A percentile compares a stretch with the other conserved stretches of the same genome.
Conservation (phyloP, 2,113 vertebrate genomes). For the Elachura formosa region DNA sequence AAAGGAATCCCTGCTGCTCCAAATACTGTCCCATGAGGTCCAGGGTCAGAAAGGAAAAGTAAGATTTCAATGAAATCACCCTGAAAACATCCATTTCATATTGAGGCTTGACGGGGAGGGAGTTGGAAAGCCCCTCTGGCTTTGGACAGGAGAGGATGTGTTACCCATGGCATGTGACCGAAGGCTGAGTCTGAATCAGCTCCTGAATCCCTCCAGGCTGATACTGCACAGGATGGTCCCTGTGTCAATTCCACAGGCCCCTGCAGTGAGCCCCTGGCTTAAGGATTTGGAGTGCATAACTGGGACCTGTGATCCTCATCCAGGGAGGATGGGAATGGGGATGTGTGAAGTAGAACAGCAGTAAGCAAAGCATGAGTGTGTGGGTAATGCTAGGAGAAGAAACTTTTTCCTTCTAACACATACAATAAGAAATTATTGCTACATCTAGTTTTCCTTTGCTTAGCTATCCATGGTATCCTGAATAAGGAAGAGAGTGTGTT, state of each 20-base stretch:
- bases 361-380: background rate
- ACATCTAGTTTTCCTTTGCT: background rate
- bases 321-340: fast-evolving
- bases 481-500: background rate
- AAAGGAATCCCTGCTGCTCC: background rate
- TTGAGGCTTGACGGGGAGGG: fast-evolving
- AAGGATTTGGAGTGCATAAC: background rate
- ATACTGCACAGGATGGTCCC: background rate
- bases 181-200: background rate
- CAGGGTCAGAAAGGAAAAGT: background rate
- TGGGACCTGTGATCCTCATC: background rate
- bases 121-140: background rate
- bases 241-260: background rate
- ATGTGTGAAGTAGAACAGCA: background rate
- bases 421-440: background rate
- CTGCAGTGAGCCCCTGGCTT: background rate
- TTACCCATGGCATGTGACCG: fast-evolving
- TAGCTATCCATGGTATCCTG: background rate
- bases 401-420: background rate
- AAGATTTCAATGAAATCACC: background rate
- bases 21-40: background rate
- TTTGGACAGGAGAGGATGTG: background rate
- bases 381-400: background rate
- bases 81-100: background rate
- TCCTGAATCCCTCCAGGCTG: background rate